Evolutionary conservation across 2,888 invertebrate species (phyloP).

Genomic region (Clunio marinus): DNA sequence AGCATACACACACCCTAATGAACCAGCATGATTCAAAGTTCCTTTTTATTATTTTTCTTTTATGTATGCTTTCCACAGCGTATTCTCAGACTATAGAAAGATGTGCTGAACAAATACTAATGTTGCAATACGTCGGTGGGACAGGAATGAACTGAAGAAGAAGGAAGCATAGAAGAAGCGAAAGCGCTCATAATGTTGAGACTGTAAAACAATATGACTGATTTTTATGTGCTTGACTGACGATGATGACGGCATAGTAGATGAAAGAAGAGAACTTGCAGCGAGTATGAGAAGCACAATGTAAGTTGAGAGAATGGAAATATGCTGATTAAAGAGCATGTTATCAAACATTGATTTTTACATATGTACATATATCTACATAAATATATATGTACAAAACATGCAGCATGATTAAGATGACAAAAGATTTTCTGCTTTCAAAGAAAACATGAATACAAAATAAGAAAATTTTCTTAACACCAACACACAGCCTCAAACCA

Average conservation of each 20-base stretch:
- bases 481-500: too few species aligned
- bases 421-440: too few species aligned
- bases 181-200: background rate
- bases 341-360: constrained; percentile 34
- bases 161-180: background rate
- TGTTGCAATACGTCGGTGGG: constrained; percentile 3
- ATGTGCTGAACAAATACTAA: constrained; percentile 35
- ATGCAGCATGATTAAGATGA: too few species aligned
- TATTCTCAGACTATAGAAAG: constrained; percentile 12
- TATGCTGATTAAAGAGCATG: constrained; percentile 24
- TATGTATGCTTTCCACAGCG: constrained; percentile 28
- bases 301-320: constrained; percentile 16
- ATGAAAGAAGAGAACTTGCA: background rate
- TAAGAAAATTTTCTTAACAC: too few species aligned
- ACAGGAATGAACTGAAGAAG: background rate
- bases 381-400: too few species aligned
- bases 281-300: constrained; percentile 5
- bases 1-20: constrained; percentile 22
- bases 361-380: too few species aligned
- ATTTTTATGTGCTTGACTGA: constrained; percentile 19
- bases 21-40: constrained; percentile 35
- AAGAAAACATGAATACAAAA: too few species aligned
- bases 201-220: constrained; percentile 31
- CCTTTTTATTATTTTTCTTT: constrained; percentile 14
- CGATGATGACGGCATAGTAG: background rate